Percentiles rank a stretch among this genome's conserved stretches.
These are phyloP conservation scores for Tychaedon coryphoeus DNA, from an alignment of 2,113 vertebrate genomes.

Conservation along the genomic window DNA sequence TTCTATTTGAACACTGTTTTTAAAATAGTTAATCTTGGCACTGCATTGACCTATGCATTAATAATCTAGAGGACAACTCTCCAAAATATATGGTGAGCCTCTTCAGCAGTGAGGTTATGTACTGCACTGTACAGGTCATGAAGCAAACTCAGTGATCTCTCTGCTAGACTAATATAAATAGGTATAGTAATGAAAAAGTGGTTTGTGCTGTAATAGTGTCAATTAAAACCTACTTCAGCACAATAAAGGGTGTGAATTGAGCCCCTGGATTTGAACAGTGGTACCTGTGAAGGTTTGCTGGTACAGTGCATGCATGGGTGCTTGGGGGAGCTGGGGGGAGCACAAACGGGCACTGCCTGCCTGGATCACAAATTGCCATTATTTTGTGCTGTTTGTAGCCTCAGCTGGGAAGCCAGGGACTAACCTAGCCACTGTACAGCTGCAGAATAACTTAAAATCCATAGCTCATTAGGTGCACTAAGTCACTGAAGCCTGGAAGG, in stretches of 20 bases:
- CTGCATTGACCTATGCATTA: neutral
- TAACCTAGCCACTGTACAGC: neutral
- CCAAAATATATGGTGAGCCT: neutral
- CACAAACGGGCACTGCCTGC: neutral
- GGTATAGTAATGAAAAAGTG: neutral
- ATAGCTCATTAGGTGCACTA: neutral
- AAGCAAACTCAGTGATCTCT: neutral
- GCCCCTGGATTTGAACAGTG: neutral
- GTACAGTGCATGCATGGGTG: no score
- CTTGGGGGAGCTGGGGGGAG: neutral
- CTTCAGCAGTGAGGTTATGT: neutral
- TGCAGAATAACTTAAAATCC: neutral
- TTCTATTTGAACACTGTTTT: neutral
- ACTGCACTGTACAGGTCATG: neutral
- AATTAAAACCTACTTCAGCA: neutral
- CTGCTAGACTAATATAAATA: neutral
- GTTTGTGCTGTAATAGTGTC: neutral
- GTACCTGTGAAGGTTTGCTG: neutral
- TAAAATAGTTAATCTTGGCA: neutral
- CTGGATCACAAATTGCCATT: neutral
- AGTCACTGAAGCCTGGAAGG: neutral
- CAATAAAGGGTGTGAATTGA: neutral
- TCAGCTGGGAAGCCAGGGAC: neutral
- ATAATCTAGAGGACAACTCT: neutral
- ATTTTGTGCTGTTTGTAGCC: neutral